These are phyloP conservation scores for Rhamnusium bicolor DNA, from an alignment of 2,888 invertebrate genomes.

Conservation along the genomic window DNA sequence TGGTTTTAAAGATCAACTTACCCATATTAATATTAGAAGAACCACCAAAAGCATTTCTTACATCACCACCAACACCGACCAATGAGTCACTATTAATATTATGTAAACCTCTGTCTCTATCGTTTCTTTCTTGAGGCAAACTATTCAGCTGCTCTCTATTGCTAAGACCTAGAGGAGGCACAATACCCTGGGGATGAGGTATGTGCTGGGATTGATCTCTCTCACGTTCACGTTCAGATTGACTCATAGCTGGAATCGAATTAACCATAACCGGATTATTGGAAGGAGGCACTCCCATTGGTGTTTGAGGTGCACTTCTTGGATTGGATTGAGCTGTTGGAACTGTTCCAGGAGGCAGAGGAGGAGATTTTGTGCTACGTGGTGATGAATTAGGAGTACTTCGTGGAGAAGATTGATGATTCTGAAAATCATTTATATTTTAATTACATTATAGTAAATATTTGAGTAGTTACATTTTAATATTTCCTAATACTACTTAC, in stretches of 20 bases:
- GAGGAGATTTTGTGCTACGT: slow-evolving; percentile 88
- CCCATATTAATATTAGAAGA: slow-evolving; percentile 57
- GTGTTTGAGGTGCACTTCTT: slow-evolving; percentile 75
- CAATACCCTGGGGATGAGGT: slow-evolving; percentile 45
- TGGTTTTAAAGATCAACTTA: slow-evolving; percentile 44
- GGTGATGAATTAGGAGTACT: slow-evolving; percentile 92
- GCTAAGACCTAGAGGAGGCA: slow-evolving; percentile 35
- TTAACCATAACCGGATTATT: slow-evolving; percentile 60
- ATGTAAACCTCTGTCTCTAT: slow-evolving; percentile 62
- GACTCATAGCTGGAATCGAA: slow-evolving; percentile 62
- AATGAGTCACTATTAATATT: slow-evolving; percentile 69
- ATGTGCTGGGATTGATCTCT: slow-evolving; percentile 50
- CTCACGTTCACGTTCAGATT: slow-evolving; percentile 40
- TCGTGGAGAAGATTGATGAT: slow-evolving; percentile 88
- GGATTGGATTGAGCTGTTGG: slow-evolving; percentile 60
- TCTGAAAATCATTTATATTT: slow-evolving; percentile 71
- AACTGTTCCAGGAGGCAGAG: slow-evolving; percentile 77
- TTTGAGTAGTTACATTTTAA: no score
- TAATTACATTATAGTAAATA: no score
- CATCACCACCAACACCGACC: slow-evolving; percentile 75
- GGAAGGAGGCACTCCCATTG: slow-evolving; percentile 67
- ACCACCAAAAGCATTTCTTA: slow-evolving; percentile 73
- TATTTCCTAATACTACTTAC: no score
- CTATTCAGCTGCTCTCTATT: slow-evolving; percentile 57
- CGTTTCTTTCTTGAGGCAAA: slow-evolving; percentile 60